Evolutionary conservation across 2,888 invertebrate genomes (phyloP).

Genomic region (Luffia ferchaultella): DNA sequence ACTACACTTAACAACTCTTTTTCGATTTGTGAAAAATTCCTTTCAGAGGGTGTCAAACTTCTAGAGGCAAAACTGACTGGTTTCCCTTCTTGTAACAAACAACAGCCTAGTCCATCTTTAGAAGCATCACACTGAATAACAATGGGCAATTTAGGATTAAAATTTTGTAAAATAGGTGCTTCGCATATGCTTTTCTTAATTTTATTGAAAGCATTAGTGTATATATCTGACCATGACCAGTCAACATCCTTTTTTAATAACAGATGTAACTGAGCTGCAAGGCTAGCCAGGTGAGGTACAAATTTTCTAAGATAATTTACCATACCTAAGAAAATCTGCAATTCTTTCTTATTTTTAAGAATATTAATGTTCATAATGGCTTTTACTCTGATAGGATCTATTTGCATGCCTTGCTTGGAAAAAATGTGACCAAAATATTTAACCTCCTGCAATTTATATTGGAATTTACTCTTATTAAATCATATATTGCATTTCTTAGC

Average conservation of each 20-base stretch:
- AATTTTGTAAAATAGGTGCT: constrained; percentile 21
- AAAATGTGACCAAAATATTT: constrained; percentile 21
- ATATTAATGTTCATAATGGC: constrained; percentile 16
- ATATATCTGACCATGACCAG: too few species aligned
- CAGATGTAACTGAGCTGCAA: neutral
- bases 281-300: neutral
- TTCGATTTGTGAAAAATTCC: constrained; percentile 32
- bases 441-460: constrained; percentile 16
- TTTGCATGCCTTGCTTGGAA: constrained; percentile 13
- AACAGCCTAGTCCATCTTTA: constrained; percentile 19
- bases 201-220: too few species aligned
- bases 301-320: neutral
- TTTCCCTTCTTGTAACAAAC: constrained; percentile 23
- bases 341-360: too few species aligned
- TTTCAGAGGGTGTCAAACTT: constrained; percentile 21
- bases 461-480: constrained; percentile 21
- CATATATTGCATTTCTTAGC: neutral
- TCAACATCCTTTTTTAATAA: neutral
- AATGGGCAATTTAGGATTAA: constrained; percentile 18
- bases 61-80: constrained; percentile 28
- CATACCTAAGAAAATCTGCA: constrained; percentile 1
- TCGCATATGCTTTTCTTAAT: constrained; percentile 1
- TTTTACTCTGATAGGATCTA: constrained; percentile 13
- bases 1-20: constrained; percentile 29
- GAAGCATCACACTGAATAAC: constrained; percentile 22